Base-by-base conservation (phyloP, 2,888 invertebrate genomes). In the Eupithecia abbreviata region DNA sequence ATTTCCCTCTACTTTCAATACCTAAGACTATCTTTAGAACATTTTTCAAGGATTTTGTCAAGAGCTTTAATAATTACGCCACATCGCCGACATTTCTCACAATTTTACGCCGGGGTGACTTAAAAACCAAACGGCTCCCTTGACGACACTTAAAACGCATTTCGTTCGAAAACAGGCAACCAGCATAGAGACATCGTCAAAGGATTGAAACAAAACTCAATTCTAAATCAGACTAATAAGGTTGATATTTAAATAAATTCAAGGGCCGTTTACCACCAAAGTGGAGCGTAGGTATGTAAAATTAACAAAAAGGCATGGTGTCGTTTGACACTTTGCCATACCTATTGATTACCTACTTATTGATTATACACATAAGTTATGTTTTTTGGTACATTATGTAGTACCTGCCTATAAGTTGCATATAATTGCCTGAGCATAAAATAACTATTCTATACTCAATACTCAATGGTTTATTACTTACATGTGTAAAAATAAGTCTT, bases 81-180 rank as follows among this genome's bases (percentile, higher is more conserved):
- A 79, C 77, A 78, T 80, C 84, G 80, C 73, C 81, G 79, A 82
- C 82, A 80, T 83, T 80, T 80, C 82, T 77, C 79, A 74, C 83
- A 83, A 88, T 87, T 85, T 85, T 81, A 83, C 86, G 83, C 82
- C 77, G 79, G 83, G 84, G 86, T 81, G 82, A 83, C 81, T 85
- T 85, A 85, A 86, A 86, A 88, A 87, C 83, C 77, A 82, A 88
- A 88, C 78, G 77, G 79, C 76, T 78, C 84, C 86, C 89, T 66
- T 77, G 85, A 70, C 72, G 70, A 55, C 55, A 74, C 77, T 77
- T 74, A 47, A 42, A 58, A 9, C 66, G 72, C 68, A 74, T 72
- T 77, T 69, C 47, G 62, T n/a, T 42, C 10, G n/a, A 74, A 77
- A 72, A 30, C 74, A 74, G 77, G 47, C 9, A 15, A 12, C 42